Base-by-base conservation (phyloP, 2,888 invertebrate species). In the Ichneumoninae sp. region DNA sequence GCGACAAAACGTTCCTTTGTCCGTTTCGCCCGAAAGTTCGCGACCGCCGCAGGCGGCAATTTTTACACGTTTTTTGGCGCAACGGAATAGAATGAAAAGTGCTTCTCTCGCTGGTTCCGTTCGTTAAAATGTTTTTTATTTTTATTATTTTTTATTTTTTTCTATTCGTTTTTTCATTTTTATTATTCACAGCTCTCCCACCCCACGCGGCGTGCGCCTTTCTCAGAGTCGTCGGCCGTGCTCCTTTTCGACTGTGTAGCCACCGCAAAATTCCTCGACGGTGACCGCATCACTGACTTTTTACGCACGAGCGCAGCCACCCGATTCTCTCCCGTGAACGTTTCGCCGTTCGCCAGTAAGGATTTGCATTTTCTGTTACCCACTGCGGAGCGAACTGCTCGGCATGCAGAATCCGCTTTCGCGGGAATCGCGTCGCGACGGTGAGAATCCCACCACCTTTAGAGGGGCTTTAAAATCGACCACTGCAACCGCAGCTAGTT, bases 1-100 rank as follows among this genome's bases (percentile, higher is more conserved):
- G 86, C 87, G 89, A 89, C 87, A 87, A 89, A 90, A 89, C 85
- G 85, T 81, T 85, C 86, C 87, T 87, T 90, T 89, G 88, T 89
- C 86, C 87, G 16, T 65, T 19, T 19, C 47, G 62, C 47, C 30
- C 76, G 72, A 70, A 57, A 62, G 60, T 36, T 54, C 74, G 78
- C 78, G 71, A 75, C 60, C 80, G 65, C 78, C 78, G 16, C 60
- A 52, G 26, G 76, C 77, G 82, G 77, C 80, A 80, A 84, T 83
- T 80, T 80, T 81, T 85, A 57, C 70, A 65, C 66, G n/a, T 65
- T 78, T 83, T 80, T 68, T 60, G 50, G 81, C 44, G 71, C 68
- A 72, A 40, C 66, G 60, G 74, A 71, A 79, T 75, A 80, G 70
- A 81, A 54, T 50, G 79, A 80, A 77, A 80, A 80, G 72, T 50